Percentiles rank a stretch among this genome's conserved stretches.
phyloP scores from a whole-genome alignment of 2,888 invertebrate species.

The Lithodes maja region DNA sequence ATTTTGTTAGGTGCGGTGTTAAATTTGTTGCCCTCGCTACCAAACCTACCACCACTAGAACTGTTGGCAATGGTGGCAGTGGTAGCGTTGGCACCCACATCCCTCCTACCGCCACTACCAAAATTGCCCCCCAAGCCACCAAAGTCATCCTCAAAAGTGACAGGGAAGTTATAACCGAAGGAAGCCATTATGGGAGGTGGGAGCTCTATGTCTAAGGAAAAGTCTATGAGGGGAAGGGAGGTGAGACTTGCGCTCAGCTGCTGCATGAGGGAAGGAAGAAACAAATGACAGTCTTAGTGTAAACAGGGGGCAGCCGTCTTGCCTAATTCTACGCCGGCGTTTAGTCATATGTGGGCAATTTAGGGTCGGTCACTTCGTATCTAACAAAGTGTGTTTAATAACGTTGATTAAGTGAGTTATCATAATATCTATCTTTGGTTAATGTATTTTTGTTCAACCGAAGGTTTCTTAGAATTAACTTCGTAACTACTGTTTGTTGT shows the following conservation, averaged over 20 bases:
- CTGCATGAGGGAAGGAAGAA: conserved; percentile 47
- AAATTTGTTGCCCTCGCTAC: not conserved
- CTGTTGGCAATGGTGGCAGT: not conserved
- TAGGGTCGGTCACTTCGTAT: not conserved
- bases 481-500: too few species aligned
- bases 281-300: conserved; percentile 17
- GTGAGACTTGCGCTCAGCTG: conserved; percentile 62
- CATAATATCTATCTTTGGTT: too few species aligned
- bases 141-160: conserved; percentile 40
- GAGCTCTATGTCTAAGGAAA: conserved; percentile 67
- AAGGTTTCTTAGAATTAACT: too few species aligned
- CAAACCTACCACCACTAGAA: not conserved
- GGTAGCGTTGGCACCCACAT: not conserved
- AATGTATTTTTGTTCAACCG: too few species aligned
- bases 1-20: not conserved
- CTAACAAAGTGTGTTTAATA: not conserved
- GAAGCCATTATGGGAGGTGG: conserved; percentile 67
- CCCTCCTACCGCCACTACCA: conserved; percentile 33
- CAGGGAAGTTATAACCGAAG: conserved; percentile 50
- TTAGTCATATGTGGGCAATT: not conserved
- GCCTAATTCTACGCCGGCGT: not conserved
- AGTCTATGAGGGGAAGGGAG: conserved; percentile 68
- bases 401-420: too few species aligned
- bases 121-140: not conserved
- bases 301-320: not conserved